Base-by-base conservation (phyloP, 2,797 vertebrate species). In the Toxotes lorentzi region DNA sequence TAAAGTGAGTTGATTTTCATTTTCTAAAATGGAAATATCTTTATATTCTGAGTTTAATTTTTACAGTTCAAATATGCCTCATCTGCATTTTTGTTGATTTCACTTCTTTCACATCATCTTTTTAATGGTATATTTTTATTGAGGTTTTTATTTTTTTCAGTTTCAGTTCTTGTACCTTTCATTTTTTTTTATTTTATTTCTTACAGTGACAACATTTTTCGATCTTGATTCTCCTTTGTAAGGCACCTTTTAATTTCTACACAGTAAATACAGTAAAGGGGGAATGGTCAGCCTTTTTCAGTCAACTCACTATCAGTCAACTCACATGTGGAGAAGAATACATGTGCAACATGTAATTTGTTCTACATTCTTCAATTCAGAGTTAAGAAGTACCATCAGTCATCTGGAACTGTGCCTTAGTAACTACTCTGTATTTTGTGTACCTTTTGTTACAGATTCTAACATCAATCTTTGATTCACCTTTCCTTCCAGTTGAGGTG, bases 401-500 rank as follows among this genome's bases (percentile, higher is more conserved):
- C n/a, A 3, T 23, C 21, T 17, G 14, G 19, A 32, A 35, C 57
- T 8, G 27, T 35, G 40, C 11, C 9, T 14, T 9, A 21, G 12
- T 19, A 54, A 50, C 47, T 19, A 10, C 38, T 34, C 13, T 16
- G n/a, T 30, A 41, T 10, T 54, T 16, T 51, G 17, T 65, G 1
- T 4, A 19, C 8, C 13, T 8, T 9, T 45, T n/a, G 1, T 19
- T n/a, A 19, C 16, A 62, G n/a, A 54, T 50, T 30, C 4, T 34
- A 63, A 48, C 19, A 41, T 34, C 16, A 43, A 35, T 58, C 21
- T 13, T 57, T 41, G 4, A 61, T 30, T 80, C 21, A 96, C 93
- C 93, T 98, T 98, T 59, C 95, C 97, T 5, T 2, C 60, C 9
- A 98, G 95, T 56, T 79, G 65, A n/a, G 94, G 90, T 14, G 81